phyloP scores from a whole-genome alignment of 2,113 vertebrate genomes.

The Cricetomys ansorgei region DNA sequence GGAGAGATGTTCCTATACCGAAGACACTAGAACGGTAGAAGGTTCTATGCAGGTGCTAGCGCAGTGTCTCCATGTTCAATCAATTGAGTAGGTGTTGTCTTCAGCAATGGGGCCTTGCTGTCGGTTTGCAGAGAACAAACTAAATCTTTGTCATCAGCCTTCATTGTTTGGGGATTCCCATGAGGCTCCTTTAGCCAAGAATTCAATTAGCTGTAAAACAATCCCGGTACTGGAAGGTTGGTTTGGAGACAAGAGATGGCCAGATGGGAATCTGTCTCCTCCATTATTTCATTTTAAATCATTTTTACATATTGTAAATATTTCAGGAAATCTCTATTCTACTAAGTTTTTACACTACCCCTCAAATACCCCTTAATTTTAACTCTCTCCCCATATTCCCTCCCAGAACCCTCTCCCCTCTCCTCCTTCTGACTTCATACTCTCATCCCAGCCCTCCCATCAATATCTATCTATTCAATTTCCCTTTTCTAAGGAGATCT shows the following conservation, averaged over 20 bases:
- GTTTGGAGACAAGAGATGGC: background rate
- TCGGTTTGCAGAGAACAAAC: background rate
- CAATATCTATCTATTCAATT: background rate
- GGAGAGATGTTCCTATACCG: background rate
- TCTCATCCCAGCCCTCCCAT: background rate
- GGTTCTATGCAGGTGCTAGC: background rate
- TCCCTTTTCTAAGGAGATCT: background rate
- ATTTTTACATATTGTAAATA: background rate
- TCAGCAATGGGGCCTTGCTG: background rate
- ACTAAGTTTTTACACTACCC: background rate
- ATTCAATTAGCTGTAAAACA: background rate
- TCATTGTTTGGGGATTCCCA: background rate
- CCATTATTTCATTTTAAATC: background rate
- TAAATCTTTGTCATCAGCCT: background rate
- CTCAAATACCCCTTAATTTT: background rate
- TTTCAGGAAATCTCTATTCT: background rate
- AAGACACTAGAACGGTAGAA: background rate
- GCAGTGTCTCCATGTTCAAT: background rate
- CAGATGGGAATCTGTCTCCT: background rate
- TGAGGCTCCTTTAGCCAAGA: background rate
- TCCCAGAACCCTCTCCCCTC: background rate
- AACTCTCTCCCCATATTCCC: background rate
- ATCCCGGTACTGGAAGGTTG: background rate
- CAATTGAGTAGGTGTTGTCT: background rate
- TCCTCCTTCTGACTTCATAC: background rate